Conservation (phyloP, 1,140 invertebrate species). For the Leptonema lineaticorne region DNA sequence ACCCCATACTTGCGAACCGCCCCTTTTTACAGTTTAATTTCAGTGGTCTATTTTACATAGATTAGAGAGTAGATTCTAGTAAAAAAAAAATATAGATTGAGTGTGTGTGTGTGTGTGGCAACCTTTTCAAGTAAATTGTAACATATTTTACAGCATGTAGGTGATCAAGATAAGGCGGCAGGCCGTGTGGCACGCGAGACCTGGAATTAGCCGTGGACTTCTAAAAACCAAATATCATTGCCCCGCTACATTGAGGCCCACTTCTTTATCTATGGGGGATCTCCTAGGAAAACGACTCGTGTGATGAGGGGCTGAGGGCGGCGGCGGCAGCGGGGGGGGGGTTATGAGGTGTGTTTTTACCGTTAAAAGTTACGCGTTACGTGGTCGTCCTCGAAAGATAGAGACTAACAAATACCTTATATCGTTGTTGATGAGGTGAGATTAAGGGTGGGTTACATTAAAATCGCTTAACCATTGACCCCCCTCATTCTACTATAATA, state of each 20-base stretch:
- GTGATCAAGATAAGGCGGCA: conserved; percentile 40
- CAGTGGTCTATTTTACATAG: conserved; percentile 37
- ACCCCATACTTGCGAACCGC: neutral
- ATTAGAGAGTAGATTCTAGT: no score
- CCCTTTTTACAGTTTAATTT: conserved; percentile 39
- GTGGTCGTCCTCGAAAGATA: no score
- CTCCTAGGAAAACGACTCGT: neutral
- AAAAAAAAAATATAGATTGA: no score
- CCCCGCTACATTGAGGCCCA: conserved; percentile 23
- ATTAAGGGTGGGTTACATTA: no score
- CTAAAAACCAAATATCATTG: conserved; percentile 32
- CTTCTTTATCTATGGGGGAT: conserved; percentile 26
- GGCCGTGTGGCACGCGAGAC: conserved; percentile 27
- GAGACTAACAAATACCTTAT: no score
- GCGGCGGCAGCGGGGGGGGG: neutral
- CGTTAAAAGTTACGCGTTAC: no score
- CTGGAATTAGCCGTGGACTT: conserved; percentile 14
- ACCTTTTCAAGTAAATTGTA: conserved; percentile 43
- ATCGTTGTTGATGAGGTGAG: no score
- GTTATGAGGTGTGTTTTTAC: neutral
- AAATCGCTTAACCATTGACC: no score
- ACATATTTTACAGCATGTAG: conserved; percentile 43
- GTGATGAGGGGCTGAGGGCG: neutral
- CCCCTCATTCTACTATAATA: no score
- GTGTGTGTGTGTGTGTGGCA: conserved; percentile 36